Evolutionary conservation across 1,140 invertebrate genomes (phyloP).

Genomic region (Heliconius himera): DNA sequence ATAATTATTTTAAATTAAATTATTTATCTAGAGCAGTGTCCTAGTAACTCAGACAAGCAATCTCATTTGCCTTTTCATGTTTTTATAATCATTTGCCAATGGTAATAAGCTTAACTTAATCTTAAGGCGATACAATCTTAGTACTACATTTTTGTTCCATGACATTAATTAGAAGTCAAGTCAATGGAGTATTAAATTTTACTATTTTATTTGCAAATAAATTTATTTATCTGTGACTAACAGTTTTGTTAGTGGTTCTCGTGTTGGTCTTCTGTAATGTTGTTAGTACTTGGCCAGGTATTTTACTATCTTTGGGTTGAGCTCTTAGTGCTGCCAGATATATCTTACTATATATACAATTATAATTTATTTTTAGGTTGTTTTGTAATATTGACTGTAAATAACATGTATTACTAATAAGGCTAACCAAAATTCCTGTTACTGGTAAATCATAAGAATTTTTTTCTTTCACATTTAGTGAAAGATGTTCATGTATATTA

Average conservation of each 20-base stretch:
- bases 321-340: constrained; percentile 3
- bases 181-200: neutral
- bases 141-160: neutral
- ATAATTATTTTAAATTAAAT: constrained; percentile 7
- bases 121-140: neutral
- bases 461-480: too few relatives aligned
- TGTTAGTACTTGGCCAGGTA: constrained; percentile 72
- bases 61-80: neutral
- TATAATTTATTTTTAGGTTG: neutral
- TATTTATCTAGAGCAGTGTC: constrained; percentile 3
- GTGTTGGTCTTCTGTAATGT: constrained; percentile 49
- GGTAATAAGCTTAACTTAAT: constrained; percentile 1
- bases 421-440: too few relatives aligned
- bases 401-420: too few relatives aligned
- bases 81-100: neutral
- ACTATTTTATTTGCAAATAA: neutral
- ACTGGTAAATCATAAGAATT: too few relatives aligned
- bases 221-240: constrained; percentile 27
- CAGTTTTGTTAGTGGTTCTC: constrained; percentile 46
- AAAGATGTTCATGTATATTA: too few relatives aligned
- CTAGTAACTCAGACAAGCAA: neutral
- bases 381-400: neutral
- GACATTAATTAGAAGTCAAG: neutral
- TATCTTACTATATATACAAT: neutral
- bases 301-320: constrained; percentile 81